Evolutionary conservation across 2,797 vertebrate genomes (phyloP), one percentile per base, ranked within the genome.

Genomic region (Myripristis murdjan): DNA sequence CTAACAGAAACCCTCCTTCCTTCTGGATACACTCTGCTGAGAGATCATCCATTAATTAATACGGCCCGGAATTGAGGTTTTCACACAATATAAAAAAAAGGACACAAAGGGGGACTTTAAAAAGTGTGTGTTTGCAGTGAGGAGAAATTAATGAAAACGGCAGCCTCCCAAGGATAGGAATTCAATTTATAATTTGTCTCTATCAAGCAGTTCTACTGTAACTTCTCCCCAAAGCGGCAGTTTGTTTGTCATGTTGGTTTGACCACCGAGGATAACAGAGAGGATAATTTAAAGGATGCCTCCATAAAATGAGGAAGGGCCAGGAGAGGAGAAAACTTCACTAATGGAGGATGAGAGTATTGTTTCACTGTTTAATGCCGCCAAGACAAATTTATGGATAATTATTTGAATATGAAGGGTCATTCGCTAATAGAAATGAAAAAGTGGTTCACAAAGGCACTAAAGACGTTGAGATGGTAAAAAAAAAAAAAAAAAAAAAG

Each of bases 141-240:
- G 56, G 82, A 82, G 67, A 89, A 79, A 85, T 88, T 75, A 77
- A 88, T 83, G 75, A 86, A 83, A 75, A 71, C 1, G 12, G 22
- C 2, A 14, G 60, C 54, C 81, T 79, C 88, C 67, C 5, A 67
- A 79, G 86, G 73, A 80, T 80, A 64, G 67, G 64, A 86, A 83
- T 84, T 70, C 77, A 81, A 84, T 82, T 87, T 81, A 73, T 76
- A 85, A 77, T 87, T 75, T 77, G 79, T 82, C 76, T 85, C 74
- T 73, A 83, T 84, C 58, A 85, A 76, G 62, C 67, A 4, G 55
- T 52, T 67, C 28, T 46, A 24, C 57, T 51, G 73, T 57, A 71
- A 70, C 61, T 60, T 81, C 53, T 33, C 41, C 79, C 77, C 61
- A 60, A 57, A 64, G 73, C 53, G 54, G 16, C 12, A 11, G 68